Conservation (phyloP, 2,113 vertebrate genomes). For the Agapornis roseicollis region DNA sequence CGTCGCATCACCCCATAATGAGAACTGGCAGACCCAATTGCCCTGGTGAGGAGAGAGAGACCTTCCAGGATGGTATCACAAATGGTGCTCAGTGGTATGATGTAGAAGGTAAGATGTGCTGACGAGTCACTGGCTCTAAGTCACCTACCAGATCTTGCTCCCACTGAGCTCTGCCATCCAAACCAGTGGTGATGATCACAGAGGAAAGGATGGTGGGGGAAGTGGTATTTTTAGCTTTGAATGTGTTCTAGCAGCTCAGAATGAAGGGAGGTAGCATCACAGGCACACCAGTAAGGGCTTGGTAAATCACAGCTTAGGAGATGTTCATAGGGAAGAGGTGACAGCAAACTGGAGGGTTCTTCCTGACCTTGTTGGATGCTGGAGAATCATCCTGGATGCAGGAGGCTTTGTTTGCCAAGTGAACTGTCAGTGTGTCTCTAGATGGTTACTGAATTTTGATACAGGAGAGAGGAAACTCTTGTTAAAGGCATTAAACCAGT, state of each 20-base stretch:
- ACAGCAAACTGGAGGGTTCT: background rate
- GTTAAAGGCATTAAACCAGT: background rate
- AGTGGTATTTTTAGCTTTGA: background rate
- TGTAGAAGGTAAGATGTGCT: slow-evolving; percentile 80
- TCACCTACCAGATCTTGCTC: background rate
- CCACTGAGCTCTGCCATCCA: background rate
- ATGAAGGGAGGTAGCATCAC: background rate
- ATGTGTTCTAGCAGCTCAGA: background rate
- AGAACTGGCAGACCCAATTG: slow-evolving; percentile 88
- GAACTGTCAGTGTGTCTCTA: background rate
- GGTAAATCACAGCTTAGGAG: background rate
- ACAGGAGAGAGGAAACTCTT: background rate
- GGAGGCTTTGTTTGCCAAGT: background rate
- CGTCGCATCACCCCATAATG: slow-evolving; percentile 90
- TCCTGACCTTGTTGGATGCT: background rate
- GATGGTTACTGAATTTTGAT: background rate
- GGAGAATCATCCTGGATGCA: background rate
- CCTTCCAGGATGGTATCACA: slow-evolving; percentile 90
- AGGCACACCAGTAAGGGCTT: background rate
- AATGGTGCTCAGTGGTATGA: slow-evolving; percentile 97
- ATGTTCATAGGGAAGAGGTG: background rate
- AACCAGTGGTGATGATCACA: background rate
- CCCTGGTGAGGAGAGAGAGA: slow-evolving; percentile 73
- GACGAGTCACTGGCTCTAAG: background rate
- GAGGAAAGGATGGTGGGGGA: background rate